A percentile compares a stretch with the other conserved stretches of the same genome.
Evolutionary conservation across 2,888 invertebrate species (phyloP).

Genomic region (Calliphora vomitoria): DNA sequence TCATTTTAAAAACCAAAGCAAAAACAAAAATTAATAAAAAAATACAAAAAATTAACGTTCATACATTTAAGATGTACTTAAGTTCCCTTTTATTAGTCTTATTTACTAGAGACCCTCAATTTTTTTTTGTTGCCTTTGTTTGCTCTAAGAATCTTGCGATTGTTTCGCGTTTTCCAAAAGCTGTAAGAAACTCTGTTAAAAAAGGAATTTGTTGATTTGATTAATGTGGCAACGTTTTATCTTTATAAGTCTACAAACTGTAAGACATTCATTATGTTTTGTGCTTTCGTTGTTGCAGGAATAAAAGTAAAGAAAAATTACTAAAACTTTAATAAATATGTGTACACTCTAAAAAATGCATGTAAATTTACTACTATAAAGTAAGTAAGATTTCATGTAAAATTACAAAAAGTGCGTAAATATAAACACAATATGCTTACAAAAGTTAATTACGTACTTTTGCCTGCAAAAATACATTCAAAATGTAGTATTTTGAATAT

Average conservation of each 20-base stretch:
- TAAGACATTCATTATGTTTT: constrained; percentile 66
- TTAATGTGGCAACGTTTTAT: constrained; percentile 70
- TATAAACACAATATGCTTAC: too few relatives aligned
- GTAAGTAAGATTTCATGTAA: too few relatives aligned
- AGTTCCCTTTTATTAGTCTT: constrained; percentile 25
- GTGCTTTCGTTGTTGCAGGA: not conserved
- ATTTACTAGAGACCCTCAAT: not conserved
- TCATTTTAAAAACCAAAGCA: constrained; percentile 8
- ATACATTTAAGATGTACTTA: constrained; percentile 28
- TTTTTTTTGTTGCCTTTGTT: not conserved
- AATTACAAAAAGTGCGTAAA: too few relatives aligned
- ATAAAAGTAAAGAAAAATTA: not conserved
- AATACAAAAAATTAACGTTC: constrained; percentile 1
- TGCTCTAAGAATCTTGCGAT: constrained; percentile 14
- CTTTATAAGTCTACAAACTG: constrained; percentile 50
- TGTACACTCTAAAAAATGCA: too few relatives aligned
- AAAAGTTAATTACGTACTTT: too few relatives aligned
- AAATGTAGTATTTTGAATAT: too few relatives aligned
- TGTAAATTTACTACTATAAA: too few relatives aligned
- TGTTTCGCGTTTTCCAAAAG: constrained; percentile 15
- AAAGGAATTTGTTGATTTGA: constrained; percentile 66
- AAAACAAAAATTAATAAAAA: not conserved
- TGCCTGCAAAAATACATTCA: too few relatives aligned
- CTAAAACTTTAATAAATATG: not conserved
- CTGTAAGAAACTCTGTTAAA: not conserved